Evolutionary conservation across 1,140 invertebrate species (phyloP).

Genomic region (Atta texana): DNA sequence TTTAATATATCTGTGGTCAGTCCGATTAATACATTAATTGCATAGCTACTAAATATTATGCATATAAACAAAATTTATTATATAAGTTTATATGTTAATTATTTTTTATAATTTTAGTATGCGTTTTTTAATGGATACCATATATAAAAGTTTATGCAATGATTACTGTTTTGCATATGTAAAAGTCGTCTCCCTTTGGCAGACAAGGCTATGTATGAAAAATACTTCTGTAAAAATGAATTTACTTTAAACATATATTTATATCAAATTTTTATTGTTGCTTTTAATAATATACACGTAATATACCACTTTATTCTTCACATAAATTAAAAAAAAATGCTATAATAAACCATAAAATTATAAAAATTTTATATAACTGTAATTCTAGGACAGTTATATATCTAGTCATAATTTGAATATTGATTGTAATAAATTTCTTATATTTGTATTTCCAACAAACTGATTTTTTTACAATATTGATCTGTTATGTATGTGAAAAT

Average conservation of each 20-base stretch:
- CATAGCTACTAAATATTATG: conserved; percentile 12
- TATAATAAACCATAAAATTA: no score
- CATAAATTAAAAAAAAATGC: not conserved
- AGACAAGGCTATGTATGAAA: not conserved
- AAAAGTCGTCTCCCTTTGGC: not conserved
- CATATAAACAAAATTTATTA: conserved; percentile 43
- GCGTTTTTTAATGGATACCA: not conserved
- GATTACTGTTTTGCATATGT: not conserved
- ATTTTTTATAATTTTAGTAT: conserved; percentile 34
- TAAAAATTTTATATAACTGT: not conserved
- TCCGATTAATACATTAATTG: conserved; percentile 21
- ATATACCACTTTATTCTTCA: not conserved
- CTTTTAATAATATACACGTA: not conserved
- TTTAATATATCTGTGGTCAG: conserved; percentile 31
- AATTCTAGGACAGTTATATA: not conserved
- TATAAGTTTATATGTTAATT: not conserved
- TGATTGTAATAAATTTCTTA: not conserved
- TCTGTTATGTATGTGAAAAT: not conserved
- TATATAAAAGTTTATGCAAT: not conserved
- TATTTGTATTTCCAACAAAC: not conserved
- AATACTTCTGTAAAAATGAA: not conserved
- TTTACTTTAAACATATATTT: not conserved
- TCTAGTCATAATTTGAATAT: not conserved
- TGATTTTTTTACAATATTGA: not conserved
- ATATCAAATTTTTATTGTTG: not conserved